These are phyloP conservation scores for Drosophila insularis DNA, from an alignment of 1,140 invertebrate species.

Conservation along the genomic window DNA sequence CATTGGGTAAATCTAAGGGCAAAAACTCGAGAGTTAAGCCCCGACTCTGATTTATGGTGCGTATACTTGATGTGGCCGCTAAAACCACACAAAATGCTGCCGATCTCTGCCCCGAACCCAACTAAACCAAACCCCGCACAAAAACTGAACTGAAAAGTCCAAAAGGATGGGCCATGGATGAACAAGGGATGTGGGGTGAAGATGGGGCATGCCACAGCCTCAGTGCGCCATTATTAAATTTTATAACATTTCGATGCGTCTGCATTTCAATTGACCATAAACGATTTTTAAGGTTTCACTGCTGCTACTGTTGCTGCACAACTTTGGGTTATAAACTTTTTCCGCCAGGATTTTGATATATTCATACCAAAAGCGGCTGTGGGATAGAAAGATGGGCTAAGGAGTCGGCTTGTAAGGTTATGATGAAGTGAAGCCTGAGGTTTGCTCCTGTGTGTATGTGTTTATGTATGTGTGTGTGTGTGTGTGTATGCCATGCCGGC, in stretches of 20 bases:
- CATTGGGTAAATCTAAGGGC: conserved; percentile 45
- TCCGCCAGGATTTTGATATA: conserved; percentile 31
- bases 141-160: conserved; percentile 41
- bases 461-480: not conserved
- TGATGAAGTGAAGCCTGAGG: not conserved
- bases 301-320: conserved; percentile 11
- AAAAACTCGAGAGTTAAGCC: conserved; percentile 36
- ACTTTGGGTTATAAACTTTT: conserved; percentile 50
- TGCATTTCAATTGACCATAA: conserved; percentile 76
- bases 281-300: conserved; percentile 55
- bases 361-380: conserved; percentile 23
- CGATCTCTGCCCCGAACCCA: conserved; percentile 21
- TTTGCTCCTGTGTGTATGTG: not conserved
- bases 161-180: not conserved
- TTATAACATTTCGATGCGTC: conserved; percentile 76
- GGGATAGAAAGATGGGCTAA: not conserved
- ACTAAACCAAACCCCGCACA: conserved; percentile 41
- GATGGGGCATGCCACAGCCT: not conserved
- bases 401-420: not conserved
- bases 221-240: conserved; percentile 65
- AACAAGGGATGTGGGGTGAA: not conserved
- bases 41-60: conserved; percentile 75
- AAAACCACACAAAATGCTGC: conserved; percentile 63
- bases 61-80: conserved; percentile 73
- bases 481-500: conserved; percentile 13